Base-by-base conservation (phyloP, 2,797 vertebrate species). In the Lutjanus campechanus region DNA sequence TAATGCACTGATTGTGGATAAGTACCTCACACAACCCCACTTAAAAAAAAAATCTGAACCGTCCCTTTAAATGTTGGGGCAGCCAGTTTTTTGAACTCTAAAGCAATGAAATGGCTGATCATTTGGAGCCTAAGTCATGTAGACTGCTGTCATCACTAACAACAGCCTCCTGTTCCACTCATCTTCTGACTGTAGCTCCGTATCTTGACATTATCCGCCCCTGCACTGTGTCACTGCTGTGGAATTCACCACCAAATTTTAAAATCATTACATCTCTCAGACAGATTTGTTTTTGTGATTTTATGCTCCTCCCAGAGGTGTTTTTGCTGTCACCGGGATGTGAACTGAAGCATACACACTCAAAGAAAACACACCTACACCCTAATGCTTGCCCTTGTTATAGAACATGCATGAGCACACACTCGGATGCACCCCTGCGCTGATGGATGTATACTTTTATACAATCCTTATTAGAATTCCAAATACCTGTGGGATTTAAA, bases 401-500 rank as follows among this genome's bases (percentile, higher is more conserved):
- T 51, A 46, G 60, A 25, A 36, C 25, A 11, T 12, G 25, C 60
- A 59, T 41, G 22, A 25, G 20, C 43, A 69, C 29, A 47, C 25
- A 20, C 41, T 51, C 22, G 2, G 54, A 65, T 75, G 68, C 50
- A 69, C 17, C 7, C 62, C 22, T 47, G 19, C 20, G 13, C 16
- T 85, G 74, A 69, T 73, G 41, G 59, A 67, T 64, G 40, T 67
- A 36, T 69, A 81, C n/a, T 5, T 75, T 78, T 49, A 67, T 65
- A 19, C 51, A 76, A 54, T 80, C 78, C 76, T 79, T 70, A 81
- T 77, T 81, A 84, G 78, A 89, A 59, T 78, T 69, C 61, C 69
- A 88, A 46, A 80, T 78, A 82, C 77, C 70, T 72, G 61, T 13
- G 58, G 79, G 85, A 79, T 73, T 84, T 88, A 79, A 86, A 82